A percentile compares a stretch with the other conserved stretches of the same genome.
These are phyloP conservation scores for Poecilia latipinna DNA, from an alignment of 2,113 vertebrate genomes.

Conservation along the genomic window DNA sequence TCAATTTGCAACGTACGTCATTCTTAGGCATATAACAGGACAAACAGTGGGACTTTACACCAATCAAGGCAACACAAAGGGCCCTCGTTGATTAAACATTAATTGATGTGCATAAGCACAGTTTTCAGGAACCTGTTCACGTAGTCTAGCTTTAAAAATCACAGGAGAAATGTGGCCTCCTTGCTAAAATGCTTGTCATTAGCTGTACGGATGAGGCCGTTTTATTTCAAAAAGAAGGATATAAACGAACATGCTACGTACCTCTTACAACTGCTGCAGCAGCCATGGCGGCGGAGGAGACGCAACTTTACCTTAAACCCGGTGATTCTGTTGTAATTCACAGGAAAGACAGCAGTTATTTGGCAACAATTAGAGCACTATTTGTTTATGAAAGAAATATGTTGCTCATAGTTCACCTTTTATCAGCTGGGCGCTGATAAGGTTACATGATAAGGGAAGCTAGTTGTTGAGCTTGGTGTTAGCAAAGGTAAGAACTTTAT, in stretches of 20 bases:
- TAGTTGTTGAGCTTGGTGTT: conserved; percentile 14
- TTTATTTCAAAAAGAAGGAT: background rate
- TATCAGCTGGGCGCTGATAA: conserved; percentile 25
- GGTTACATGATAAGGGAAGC: conserved; percentile 9
- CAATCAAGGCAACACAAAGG: background rate
- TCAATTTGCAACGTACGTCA: too few relatives aligned
- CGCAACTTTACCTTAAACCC: background rate
- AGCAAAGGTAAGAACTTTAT: background rate
- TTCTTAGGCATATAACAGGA: too few relatives aligned
- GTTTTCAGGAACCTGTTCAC: background rate
- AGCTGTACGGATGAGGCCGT: background rate
- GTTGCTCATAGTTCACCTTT: conserved; percentile 11
- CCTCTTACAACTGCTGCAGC: conserved; percentile 71
- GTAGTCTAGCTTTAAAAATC: background rate
- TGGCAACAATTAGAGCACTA: background rate
- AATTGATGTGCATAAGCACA: background rate
- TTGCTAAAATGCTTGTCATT: background rate
- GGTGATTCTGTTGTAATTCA: conserved; percentile 1
- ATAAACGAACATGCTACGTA: conserved; percentile 28
- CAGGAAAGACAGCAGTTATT: background rate
- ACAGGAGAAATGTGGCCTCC: background rate
- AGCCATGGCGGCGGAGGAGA: conserved; percentile 58
- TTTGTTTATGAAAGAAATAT: background rate
- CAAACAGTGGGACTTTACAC: background rate
- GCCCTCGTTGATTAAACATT: background rate